Conservation (phyloP, 2,113 vertebrate species). For the Epinephelus fuscoguttatus region DNA sequence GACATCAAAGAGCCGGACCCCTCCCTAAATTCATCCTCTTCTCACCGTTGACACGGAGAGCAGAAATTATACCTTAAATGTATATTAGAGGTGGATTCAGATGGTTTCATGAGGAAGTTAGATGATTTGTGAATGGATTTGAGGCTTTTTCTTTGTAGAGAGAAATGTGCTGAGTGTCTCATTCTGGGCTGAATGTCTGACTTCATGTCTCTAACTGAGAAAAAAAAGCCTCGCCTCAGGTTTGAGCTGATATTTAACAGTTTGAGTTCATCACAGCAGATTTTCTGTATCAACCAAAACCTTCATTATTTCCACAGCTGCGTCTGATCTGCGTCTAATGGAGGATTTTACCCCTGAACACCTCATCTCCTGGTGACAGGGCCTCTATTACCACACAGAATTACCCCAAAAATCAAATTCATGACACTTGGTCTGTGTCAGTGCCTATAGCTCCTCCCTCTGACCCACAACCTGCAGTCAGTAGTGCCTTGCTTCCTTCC, state of each 20-base stretch:
- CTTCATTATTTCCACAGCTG: not conserved
- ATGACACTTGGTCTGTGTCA: not conserved
- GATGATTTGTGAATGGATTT: not conserved
- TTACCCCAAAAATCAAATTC: not conserved
- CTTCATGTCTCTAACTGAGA: not conserved
- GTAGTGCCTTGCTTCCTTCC: not conserved
- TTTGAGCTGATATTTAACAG: not conserved
- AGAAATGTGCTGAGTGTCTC: not conserved
- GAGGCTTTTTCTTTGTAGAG: not conserved
- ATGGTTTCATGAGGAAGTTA: not conserved
- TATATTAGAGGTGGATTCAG: rapidly evolving
- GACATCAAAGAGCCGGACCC: constrained; percentile 64
- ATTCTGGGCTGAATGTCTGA: constrained; percentile 6
- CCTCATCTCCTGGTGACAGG: not conserved
- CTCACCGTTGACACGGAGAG: constrained; percentile 22
- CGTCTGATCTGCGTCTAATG: not conserved
- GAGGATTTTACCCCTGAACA: not conserved
- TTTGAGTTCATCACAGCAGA: no score
- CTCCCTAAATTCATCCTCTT: constrained; percentile 64
- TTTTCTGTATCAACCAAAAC: not conserved
- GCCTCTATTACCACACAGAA: no score
- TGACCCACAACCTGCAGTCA: not conserved
- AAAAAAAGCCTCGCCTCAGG: not conserved
- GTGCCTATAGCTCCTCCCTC: not conserved
- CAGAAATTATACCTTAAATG: rapidly evolving